Percentiles rank a stretch among this genome's conserved stretches.
Evolutionary conservation across 2,113 vertebrate species (phyloP).

Genomic region (Cnemophilus loriae): DNA sequence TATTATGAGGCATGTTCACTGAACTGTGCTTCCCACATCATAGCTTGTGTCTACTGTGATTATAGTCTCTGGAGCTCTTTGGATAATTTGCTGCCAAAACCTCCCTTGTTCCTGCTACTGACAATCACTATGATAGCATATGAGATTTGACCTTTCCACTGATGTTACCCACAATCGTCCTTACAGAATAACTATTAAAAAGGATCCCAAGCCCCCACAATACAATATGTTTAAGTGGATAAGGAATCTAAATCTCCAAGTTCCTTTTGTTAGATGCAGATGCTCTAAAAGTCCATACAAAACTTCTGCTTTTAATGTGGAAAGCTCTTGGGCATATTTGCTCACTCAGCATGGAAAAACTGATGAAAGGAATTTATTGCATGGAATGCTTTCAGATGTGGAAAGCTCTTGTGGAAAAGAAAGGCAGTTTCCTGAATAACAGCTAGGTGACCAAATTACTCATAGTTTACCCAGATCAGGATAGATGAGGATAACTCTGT

Average conservation of each 20-base stretch:
- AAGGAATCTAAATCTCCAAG: background rate
- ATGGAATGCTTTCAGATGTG: background rate
- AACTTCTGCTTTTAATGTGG: background rate
- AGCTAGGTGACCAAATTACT: background rate
- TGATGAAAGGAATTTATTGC: background rate
- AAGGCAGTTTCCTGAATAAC: background rate
- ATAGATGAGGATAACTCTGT: background rate
- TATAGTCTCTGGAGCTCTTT: background rate
- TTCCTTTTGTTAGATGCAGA: background rate
- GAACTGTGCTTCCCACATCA: background rate
- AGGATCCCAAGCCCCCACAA: background rate
- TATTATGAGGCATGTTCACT: background rate
- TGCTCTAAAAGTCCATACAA: background rate
- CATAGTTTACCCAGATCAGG: background rate
- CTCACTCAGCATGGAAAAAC: background rate
- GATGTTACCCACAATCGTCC: background rate
- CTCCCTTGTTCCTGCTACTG: background rate
- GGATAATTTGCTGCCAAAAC: background rate
- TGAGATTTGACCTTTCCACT: background rate
- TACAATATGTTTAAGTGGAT: background rate
- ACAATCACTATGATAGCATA: background rate
- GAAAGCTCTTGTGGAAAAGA: background rate
- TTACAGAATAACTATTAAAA: background rate
- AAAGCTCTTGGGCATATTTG: background rate
- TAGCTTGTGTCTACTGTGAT: background rate